These are phyloP conservation scores for Colletes gigas DNA, from an alignment of 1,140 invertebrate genomes.

Conservation along the genomic window DNA sequence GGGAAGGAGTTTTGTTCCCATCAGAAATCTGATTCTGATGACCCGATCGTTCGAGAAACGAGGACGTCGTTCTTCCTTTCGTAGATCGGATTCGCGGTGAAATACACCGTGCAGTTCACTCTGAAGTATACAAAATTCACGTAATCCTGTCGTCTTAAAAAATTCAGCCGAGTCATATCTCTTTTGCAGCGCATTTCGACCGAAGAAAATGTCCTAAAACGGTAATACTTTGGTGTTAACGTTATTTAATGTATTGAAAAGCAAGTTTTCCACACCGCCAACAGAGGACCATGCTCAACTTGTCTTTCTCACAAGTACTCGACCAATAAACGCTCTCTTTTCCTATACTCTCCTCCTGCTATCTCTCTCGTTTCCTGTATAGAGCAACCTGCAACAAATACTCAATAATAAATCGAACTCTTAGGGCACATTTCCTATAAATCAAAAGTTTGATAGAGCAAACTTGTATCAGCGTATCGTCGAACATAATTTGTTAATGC, in stretches of 20 bases:
- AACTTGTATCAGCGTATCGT: neutral
- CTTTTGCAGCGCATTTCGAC: neutral
- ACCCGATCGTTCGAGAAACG: slow-evolving; percentile 44
- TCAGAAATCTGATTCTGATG: slow-evolving; percentile 23
- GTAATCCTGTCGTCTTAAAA: slow-evolving; percentile 7
- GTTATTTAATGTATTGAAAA: too few relatives aligned
- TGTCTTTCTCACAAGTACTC: too few relatives aligned
- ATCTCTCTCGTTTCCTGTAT: too few relatives aligned
- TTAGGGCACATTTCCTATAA: too few relatives aligned
- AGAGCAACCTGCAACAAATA: too few relatives aligned
- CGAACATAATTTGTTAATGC: neutral
- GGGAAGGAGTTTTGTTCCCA: slow-evolving; percentile 28
- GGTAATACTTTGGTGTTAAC: too few relatives aligned
- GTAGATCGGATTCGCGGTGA: slow-evolving; percentile 35
- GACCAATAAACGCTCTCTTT: too few relatives aligned
- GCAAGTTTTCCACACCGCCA: too few relatives aligned
- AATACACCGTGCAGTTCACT: slow-evolving; percentile 31
- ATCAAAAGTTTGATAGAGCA: neutral
- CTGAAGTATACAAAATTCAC: slow-evolving; percentile 12
- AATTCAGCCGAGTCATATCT: slow-evolving; percentile 1
- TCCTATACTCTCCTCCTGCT: too few relatives aligned
- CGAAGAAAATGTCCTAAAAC: neutral
- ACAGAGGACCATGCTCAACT: too few relatives aligned
- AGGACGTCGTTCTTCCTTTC: slow-evolving; percentile 39
- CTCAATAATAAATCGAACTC: too few relatives aligned